Base-by-base conservation (phyloP, 2,113 vertebrate genomes). In the Ailuropoda melanoleuca region DNA sequence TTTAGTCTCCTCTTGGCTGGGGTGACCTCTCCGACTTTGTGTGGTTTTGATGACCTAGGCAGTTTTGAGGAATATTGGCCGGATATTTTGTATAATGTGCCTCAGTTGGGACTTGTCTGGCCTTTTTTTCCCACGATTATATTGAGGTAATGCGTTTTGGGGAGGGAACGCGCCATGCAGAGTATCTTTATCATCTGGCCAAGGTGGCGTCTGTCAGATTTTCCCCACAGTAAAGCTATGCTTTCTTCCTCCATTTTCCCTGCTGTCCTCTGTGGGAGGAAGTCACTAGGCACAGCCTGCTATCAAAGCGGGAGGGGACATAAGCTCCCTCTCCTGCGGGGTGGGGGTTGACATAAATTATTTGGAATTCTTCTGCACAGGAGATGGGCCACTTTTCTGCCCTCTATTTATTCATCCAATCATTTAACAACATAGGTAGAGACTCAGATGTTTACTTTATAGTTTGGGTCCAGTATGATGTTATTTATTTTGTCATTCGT, bases 381-480 rank as follows among this genome's bases (percentile, higher is more conserved):
- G 46, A 95, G 13, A 90, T 87, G 56, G 94, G 37, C 74, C 56
- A 77, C 50, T 84, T 96, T 34, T 86, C 37, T 31, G 26, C 12
- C 46, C 81, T 82, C 68, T 96, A 92, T 91, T 93, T 93, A 50
- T 85, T 66, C 58, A 93, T 19, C 55, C 31, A 81, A 56, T 81
- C 64, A 89, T 89, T 89, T 82, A 58, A 88, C 74, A 78, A 70
- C 82, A 53, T 53, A 24, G 39, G 14, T 68, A 46, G 48, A 56
- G 39, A 88, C 10, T 29, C 24, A 24, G 43, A 39, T 91, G 84
- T 46, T 92, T 82, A 55, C 81, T 96, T 83, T 77, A 93, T 75
- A 60, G 17, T 96, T 64, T 88, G 68, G 15, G 50, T 56, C 9
- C 55, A 80, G 87, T 43, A 75, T 1, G 84, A 88, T 75, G 18